Evolutionary conservation across 2,888 invertebrate species (phyloP).

Genomic region (Brenthis ino): DNA sequence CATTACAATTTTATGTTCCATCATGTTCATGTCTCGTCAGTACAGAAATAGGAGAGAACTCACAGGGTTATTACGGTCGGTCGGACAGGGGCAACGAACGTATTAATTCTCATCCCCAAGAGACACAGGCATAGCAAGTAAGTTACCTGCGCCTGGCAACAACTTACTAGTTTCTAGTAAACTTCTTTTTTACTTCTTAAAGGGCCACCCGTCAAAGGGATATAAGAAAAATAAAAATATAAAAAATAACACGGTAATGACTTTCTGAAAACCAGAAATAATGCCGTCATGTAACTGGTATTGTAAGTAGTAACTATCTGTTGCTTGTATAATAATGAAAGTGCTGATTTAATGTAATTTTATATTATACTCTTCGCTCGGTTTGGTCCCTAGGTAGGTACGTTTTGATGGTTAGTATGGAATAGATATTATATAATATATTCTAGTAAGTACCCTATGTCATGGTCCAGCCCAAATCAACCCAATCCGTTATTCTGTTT

Average conservation of each 20-base stretch:
- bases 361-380: too few species aligned
- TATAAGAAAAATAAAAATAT: slow-evolving; percentile 42
- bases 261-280: slow-evolving; percentile 15
- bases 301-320: too few species aligned
- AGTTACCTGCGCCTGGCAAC: slow-evolving; percentile 42
- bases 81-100: slow-evolving; percentile 58
- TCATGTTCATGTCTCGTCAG: slow-evolving; percentile 6
- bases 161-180: slow-evolving; percentile 41
- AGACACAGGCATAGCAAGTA: slow-evolving; percentile 40
- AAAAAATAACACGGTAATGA: slow-evolving; percentile 10
- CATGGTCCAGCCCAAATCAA: too few species aligned
- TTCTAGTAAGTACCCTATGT: too few species aligned
- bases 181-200: slow-evolving; percentile 39
- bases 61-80: slow-evolving; percentile 37
- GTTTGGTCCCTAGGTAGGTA: too few species aligned
- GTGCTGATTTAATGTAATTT: too few species aligned
- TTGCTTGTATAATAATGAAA: too few species aligned
- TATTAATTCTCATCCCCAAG: slow-evolving; percentile 59
- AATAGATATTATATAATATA: too few species aligned
- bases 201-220: slow-evolving; percentile 40
- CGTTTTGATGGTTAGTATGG: too few species aligned
- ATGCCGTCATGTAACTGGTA: not conserved
- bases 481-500: too few species aligned
- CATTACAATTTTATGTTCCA: not conserved
- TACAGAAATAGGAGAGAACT: slow-evolving; percentile 39